phyloP scores from a whole-genome alignment of 1,140 invertebrate genomes.

The Coptotermes formosanus region DNA sequence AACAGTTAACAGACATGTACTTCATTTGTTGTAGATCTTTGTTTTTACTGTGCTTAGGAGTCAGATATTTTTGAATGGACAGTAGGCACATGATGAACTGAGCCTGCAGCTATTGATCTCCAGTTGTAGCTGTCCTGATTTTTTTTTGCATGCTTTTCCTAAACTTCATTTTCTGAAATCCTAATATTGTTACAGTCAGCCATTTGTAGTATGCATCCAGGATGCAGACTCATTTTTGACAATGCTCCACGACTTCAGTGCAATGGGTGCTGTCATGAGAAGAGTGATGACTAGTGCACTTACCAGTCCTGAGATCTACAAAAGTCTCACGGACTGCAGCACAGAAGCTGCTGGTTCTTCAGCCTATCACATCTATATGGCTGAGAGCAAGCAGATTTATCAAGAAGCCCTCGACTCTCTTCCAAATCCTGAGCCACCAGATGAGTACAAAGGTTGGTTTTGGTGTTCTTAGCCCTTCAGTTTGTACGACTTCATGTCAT shows the following conservation, averaged over 20 bases:
- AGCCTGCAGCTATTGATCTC: too few species aligned
- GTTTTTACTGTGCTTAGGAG: too few species aligned
- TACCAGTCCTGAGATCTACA: slow-evolving; percentile 72
- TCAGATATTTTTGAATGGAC: too few species aligned
- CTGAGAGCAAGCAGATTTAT: slow-evolving; percentile 72
- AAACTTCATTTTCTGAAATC: slow-evolving; percentile 63
- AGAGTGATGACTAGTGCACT: slow-evolving; percentile 86
- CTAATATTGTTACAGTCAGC: slow-evolving; percentile 19
- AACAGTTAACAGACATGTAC: too few species aligned
- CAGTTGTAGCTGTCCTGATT: too few species aligned
- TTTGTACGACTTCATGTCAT: too few species aligned
- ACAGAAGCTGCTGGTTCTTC: slow-evolving; percentile 46
- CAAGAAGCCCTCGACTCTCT: slow-evolving; percentile 74
- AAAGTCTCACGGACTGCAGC: slow-evolving; percentile 44
- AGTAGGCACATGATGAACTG: too few species aligned
- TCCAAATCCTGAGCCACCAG: slow-evolving; percentile 76
- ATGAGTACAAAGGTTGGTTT: slow-evolving; percentile 64
- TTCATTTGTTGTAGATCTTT: too few species aligned
- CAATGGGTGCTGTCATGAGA: slow-evolving; percentile 93
- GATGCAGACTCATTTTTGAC: slow-evolving; percentile 82
- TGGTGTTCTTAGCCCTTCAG: neutral
- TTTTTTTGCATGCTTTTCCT: slow-evolving; percentile 55
- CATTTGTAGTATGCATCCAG: slow-evolving; percentile 59
- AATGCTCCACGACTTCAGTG: slow-evolving; percentile 89
- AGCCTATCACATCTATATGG: slow-evolving; percentile 62